Base-by-base conservation (phyloP, 1,140 invertebrate genomes). In the Batillaria attramentaria region DNA sequence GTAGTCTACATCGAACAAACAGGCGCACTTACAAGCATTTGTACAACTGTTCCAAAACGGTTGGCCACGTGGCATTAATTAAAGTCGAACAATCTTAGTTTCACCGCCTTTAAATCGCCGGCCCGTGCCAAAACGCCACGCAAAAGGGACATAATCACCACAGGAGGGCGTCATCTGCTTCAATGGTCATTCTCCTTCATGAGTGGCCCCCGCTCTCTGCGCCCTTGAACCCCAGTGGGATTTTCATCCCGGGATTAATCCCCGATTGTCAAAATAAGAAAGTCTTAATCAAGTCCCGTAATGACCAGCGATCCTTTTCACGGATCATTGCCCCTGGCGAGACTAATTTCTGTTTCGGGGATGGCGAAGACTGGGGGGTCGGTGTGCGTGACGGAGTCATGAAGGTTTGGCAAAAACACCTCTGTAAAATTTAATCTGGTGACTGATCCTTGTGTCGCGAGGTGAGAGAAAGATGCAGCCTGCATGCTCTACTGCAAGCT, bases 271-370 rank as follows among this genome's bases (percentile, higher is more conserved):
- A 31, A 39, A 68, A 33, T 68, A 68, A 68, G 65, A 68, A 33
- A 33, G 65, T 68, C 65, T 68, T 35, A 68, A 68, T 68, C 65
- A 68, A 68, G 65, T 35, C 65, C 37, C 28, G 37, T 68, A 68
- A 68, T 68, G 28, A 37, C 28, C 28, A 68, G 31, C 35, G 28
- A 35, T 4, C 28, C 28, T 5, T 68, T 20, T 24, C n/a, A 4
- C 37, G 65, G 31, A 6, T 68, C 65, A 68, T 37, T 68, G 65
- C 3, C n/a, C 37, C 37, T 68, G 65, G 28, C 33, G 65, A 1
- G 31, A 68, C 10, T 33, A 13, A 37, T 35, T 33, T n/a, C n/a
- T n/a, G n/a, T n/a, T n/a, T n/a, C n/a, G n/a, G n/a, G n/a, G n/a
- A n/a, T n/a, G n/a, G n/a, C n/a, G n/a, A n/a, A n/a, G n/a, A n/a